Evolutionary conservation across 1,140 invertebrate genomes (phyloP).

Genomic region (Halesus radiatus): DNA sequence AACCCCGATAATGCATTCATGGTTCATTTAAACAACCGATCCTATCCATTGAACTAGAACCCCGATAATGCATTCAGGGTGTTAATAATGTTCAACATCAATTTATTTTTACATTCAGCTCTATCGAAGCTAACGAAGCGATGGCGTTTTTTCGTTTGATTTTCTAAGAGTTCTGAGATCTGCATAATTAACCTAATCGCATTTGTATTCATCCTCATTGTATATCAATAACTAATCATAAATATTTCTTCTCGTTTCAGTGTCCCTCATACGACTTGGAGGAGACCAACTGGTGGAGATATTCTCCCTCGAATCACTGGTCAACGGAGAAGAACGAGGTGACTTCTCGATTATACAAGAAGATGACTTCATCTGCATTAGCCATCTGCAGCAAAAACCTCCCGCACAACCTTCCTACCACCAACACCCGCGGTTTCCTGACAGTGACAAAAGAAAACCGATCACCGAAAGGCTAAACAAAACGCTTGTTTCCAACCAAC

Average conservation of each 20-base stretch:
- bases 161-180: no score
- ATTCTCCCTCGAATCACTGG: slow-evolving; percentile 43
- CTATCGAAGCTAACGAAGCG: no score
- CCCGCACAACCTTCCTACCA: neutral
- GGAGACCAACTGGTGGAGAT: slow-evolving; percentile 25
- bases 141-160: no score
- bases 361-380: slow-evolving; percentile 42
- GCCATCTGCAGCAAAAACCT: neutral
- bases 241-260: slow-evolving; percentile 46
- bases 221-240: neutral
- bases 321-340: slow-evolving; percentile 46
- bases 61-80: no score
- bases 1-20: no score
- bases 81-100: no score
- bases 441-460: slow-evolving; percentile 26
- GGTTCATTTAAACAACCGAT: no score
- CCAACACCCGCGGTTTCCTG: neutral
- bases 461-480: neutral
- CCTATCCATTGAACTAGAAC: no score
- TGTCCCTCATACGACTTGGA: slow-evolving; percentile 1
- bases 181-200: no score
- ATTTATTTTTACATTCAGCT: no score
- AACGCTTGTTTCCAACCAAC: slow-evolving; percentile 5
- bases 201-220: no score
- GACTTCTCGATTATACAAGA: slow-evolving; percentile 34